These are phyloP conservation scores for Climacteris rufus DNA, from an alignment of 2,113 vertebrate genomes.

Conservation along the genomic window DNA sequence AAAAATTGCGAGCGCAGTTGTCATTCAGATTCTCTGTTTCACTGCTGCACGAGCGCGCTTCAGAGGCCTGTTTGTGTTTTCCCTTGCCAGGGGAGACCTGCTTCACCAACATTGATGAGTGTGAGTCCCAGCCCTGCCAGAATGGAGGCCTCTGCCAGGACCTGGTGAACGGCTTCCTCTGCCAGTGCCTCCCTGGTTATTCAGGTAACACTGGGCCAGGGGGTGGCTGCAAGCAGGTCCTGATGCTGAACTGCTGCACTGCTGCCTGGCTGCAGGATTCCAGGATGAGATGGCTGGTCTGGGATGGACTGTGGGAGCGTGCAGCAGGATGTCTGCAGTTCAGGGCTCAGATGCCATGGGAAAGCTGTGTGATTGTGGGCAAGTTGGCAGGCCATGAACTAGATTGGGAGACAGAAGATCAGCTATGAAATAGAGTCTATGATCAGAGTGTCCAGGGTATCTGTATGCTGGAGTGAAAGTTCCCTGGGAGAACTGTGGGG, in stretches of 20 bases:
- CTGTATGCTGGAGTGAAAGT: background rate
- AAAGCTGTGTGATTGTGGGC: background rate
- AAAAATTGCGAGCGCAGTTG: background rate
- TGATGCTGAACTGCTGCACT: background rate
- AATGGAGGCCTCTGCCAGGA: slow-evolving; percentile 84
- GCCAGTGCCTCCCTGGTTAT: slow-evolving; percentile 82
- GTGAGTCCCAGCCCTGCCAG: slow-evolving; percentile 81
- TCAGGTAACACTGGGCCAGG: slow-evolving; percentile 73
- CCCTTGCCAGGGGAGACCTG: slow-evolving; percentile 82
- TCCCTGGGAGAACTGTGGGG: background rate
- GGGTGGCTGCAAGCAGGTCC: background rate
- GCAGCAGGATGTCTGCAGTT: background rate
- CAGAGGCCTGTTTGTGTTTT: background rate
- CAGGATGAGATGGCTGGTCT: background rate
- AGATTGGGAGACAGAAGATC: background rate
- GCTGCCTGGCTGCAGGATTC: background rate
- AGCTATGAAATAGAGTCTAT: background rate
- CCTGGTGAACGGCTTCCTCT: slow-evolving; percentile 79
- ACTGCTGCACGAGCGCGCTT: background rate
- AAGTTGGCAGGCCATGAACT: background rate
- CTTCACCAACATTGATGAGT: slow-evolving; percentile 83
- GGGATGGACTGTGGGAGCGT: background rate
- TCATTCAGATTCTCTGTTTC: background rate
- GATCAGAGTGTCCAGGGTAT: background rate
- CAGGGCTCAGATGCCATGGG: background rate